phyloP scores from a whole-genome alignment of 1,140 invertebrate genomes.

The Pachyrhynchus sulphureomaculatus region DNA sequence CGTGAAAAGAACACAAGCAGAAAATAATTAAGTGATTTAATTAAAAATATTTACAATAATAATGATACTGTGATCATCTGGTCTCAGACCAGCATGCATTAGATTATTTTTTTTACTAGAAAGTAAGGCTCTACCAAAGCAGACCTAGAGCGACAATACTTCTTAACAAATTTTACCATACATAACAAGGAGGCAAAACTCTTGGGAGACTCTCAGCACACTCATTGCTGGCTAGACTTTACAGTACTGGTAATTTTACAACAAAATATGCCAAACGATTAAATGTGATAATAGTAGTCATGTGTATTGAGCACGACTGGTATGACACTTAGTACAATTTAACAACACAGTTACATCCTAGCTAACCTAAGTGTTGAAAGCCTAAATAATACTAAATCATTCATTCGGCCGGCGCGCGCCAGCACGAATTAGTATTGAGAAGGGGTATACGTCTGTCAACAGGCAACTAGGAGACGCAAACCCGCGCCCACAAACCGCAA shows the following conservation, averaged over 20 bases:
- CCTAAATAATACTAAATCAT: conserved; percentile 51
- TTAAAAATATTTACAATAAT: conserved; percentile 54
- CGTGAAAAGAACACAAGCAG: conserved; percentile 51
- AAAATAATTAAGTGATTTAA: conserved; percentile 51
- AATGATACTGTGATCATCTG: conserved; percentile 51
- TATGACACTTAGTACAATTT: conserved; percentile 52
- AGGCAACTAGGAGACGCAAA: conserved; percentile 34
- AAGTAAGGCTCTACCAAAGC: conserved; percentile 50
- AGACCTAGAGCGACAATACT: conserved; percentile 22
- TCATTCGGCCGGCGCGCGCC: conserved; percentile 42
- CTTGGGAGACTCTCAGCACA: conserved; percentile 20
- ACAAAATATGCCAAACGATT: conserved; percentile 45
- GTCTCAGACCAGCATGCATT: conserved; percentile 48
- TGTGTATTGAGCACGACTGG: conserved; percentile 53
- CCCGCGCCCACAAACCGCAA: conserved; percentile 22
- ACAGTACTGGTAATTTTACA: conserved; percentile 36
- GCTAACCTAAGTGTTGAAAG: conserved; percentile 53
- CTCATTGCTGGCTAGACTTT: conserved; percentile 20
- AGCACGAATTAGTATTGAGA: conserved; percentile 22
- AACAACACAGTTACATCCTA: conserved; percentile 54
- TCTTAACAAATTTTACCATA: conserved; percentile 13
- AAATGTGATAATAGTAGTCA: conserved; percentile 50
- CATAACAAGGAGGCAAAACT: conserved; percentile 6
- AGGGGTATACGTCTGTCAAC: conserved; percentile 29
- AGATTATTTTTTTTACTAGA: conserved; percentile 41